Base-by-base conservation (phyloP, 2,797 vertebrate genomes). In the Meda fulgida region DNA sequence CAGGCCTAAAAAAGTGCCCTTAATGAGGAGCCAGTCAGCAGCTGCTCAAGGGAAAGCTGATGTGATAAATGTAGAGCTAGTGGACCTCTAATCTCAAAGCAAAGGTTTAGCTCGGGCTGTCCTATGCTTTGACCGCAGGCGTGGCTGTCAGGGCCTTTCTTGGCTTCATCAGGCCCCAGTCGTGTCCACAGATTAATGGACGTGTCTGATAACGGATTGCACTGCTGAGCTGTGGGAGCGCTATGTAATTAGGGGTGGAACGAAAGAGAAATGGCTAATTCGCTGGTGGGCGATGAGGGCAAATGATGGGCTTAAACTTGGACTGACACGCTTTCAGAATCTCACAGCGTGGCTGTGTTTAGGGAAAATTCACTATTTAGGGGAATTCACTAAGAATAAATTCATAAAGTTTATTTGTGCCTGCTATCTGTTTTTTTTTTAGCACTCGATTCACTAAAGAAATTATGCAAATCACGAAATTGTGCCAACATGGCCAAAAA, bases 251-350 rank as follows among this genome's bases (percentile, higher is more conserved):
- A 93, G 89, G 85, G 89, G 76, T 87, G 92, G 93, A 93, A 95
- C 92, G 91, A 94, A 91, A 92, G 90, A 93, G 92, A 92, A 91
- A 92, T 90, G 86, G 93, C 91, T 92, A 93, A 94, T 95, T 93
- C 93, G 86, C 89, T 88, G 23, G 58, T 87, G 89, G 92, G 92
- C 93, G 85, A 40, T 91, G 86, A 86, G 85, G 83, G 89, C 86
- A 93, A 92, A 93, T 90, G 87, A 87, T 58, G 4, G 80, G n/a
- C 7, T 84, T 91, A 90, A 80, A 89, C 90, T 90, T 60, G 84
- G 84, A 90, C 53, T 78, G 87, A 89, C 91, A 86, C 34, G 84
- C 31, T 78, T 26, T 55, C 51, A 40, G 73, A 31, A 43, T 26
- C 55, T 34, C 70, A 48, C 70, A 82, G 69, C 21, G 6, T 60